phyloP scores from a whole-genome alignment of 2,113 vertebrate genomes.

The Myotis yumanensis region DNA sequence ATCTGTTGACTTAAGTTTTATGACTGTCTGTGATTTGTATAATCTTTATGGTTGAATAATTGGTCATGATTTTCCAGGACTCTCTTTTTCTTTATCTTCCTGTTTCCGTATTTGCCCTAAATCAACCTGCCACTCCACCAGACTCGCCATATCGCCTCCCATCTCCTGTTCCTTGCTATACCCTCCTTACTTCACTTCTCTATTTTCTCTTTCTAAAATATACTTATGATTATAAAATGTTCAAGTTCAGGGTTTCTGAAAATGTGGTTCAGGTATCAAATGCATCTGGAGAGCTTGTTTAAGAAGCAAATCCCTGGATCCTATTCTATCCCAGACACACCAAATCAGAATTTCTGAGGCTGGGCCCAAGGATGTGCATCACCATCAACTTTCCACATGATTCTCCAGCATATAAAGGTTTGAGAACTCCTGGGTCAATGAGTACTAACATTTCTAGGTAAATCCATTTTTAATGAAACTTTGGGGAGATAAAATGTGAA shows the following conservation, averaged over 20 bases:
- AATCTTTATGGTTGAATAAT: slow-evolving; percentile 13
- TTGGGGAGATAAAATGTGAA: neutral
- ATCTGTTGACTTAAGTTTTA: neutral
- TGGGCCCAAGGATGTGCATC: neutral
- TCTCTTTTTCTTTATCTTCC: neutral
- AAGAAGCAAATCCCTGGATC: neutral
- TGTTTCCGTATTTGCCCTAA: neutral
- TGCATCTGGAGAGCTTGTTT: neutral
- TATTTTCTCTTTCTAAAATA: neutral
- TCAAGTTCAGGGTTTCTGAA: neutral
- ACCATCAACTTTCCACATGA: neutral
- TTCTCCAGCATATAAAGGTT: neutral
- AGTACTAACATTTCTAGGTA: neutral
- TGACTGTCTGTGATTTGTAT: neutral
- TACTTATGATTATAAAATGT: neutral
- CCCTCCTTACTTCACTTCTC: neutral
- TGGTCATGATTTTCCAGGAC: neutral
- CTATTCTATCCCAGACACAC: neutral
- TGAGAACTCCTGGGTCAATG: neutral
- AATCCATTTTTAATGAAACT: neutral
- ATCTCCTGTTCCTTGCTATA: neutral
- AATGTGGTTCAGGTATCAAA: neutral
- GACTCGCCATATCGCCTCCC: neutral
- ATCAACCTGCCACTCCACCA: neutral
- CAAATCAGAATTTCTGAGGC: neutral